phyloP scores from a whole-genome alignment of 2,113 vertebrate species.

The Lutjanus erythropterus region DNA sequence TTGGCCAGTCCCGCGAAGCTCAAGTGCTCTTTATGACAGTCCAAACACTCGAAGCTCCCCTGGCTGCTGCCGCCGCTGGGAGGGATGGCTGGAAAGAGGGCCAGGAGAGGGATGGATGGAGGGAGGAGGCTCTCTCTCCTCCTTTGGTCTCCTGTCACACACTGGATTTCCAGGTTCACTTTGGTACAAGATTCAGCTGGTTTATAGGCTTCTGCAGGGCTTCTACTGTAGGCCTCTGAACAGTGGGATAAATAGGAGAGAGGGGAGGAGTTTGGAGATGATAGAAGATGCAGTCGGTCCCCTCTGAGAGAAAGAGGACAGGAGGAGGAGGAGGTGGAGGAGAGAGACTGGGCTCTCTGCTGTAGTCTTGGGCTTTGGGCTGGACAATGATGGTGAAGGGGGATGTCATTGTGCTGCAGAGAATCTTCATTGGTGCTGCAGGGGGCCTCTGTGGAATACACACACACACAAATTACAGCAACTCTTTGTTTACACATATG shows the following conservation, averaged over 20 bases:
- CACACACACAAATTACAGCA: neutral
- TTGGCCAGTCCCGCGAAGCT: constrained; percentile 22
- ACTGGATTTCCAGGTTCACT: constrained; percentile 7
- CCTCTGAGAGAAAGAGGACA: constrained; percentile 6
- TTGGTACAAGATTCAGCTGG: neutral
- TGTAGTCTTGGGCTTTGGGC: neutral
- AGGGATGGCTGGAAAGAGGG: constrained; percentile 34
- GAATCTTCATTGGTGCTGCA: neutral
- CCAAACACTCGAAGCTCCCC: constrained; percentile 27
- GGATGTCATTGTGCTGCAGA: neutral
- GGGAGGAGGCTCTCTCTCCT: constrained; percentile 9
- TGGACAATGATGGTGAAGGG: neutral
- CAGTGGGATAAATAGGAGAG: neutral
- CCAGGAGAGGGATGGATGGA: constrained; percentile 8
- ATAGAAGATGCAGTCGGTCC: neutral
- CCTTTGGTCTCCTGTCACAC: constrained; percentile 10
- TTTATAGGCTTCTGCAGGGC: neutral
- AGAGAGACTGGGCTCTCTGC: neutral
- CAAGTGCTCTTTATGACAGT: constrained; percentile 37
- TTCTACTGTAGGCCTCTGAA: neutral
- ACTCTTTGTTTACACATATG: too few species aligned
- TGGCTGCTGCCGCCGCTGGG: neutral
- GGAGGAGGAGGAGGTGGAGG: neutral
- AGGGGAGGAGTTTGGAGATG: constrained; percentile 1
- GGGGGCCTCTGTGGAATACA: constrained; percentile 23